A percentile compares a stretch with the other conserved stretches of the same genome.
Evolutionary conservation across 2,888 invertebrate species (phyloP).

Genomic region (Ischnura elegans): DNA sequence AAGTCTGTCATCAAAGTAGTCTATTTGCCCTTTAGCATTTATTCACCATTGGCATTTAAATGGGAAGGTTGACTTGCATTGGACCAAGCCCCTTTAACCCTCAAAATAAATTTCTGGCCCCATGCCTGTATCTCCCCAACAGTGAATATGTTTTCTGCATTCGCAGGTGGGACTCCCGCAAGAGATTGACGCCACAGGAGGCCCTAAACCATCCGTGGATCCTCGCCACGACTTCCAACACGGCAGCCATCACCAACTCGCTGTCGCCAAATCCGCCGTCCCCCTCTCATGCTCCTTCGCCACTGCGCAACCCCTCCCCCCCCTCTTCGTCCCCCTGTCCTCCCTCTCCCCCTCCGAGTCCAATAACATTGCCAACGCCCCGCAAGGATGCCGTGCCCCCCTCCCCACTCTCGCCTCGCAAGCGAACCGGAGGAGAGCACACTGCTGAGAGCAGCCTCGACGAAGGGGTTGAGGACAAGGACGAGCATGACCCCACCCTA

Average conservation of each 20-base stretch:
- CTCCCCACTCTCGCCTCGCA: constrained; percentile 80
- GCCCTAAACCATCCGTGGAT: constrained; percentile 94
- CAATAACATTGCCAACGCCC: constrained; percentile 71
- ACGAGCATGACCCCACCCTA: constrained; percentile 79
- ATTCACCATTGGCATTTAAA: too few species aligned
- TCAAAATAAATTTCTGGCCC: too few species aligned
- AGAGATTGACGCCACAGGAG: constrained; percentile 94
- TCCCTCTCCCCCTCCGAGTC: constrained; percentile 69
- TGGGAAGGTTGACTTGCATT: too few species aligned
- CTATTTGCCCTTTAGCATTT: too few species aligned
- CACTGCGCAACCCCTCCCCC: constrained; percentile 71
- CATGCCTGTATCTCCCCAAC: too few species aligned
- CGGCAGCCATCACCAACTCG: constrained; percentile 71
- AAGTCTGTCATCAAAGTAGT: too few species aligned
- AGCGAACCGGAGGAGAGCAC: constrained; percentile 77
- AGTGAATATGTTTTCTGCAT: constrained; percentile 69
- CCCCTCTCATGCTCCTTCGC: constrained; percentile 76
- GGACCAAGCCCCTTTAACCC: too few species aligned
- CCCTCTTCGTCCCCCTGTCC: constrained; percentile 71
- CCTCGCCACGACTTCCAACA: constrained; percentile 69
- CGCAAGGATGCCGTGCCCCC: constrained; percentile 75
- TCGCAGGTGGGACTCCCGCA: constrained; percentile 93
- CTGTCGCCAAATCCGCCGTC: constrained; percentile 78
- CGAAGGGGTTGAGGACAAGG: constrained; percentile 71
- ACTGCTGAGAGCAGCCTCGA: constrained; percentile 68